Evolutionary conservation across 2,113 vertebrate genomes (phyloP).

Genomic region (Platycercus adscitus): DNA sequence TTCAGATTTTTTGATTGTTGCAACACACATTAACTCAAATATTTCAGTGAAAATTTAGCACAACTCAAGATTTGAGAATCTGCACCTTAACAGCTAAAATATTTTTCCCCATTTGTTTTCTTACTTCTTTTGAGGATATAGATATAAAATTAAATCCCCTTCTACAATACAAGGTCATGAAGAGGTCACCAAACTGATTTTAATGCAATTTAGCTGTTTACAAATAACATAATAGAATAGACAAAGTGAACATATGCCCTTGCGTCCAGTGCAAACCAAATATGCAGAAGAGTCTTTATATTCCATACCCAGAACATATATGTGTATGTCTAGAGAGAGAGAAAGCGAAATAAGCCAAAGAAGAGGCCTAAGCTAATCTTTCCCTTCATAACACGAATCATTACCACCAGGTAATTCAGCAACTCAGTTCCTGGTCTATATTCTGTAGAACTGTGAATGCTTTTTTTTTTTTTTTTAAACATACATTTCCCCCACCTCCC

Average conservation of each 20-base stretch:
- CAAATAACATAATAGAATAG: neutral
- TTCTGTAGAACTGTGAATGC: neutral
- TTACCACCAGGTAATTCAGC: neutral
- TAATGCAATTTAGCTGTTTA: neutral
- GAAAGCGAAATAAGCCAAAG: neutral
- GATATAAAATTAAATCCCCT: neutral
- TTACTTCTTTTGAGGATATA: neutral
- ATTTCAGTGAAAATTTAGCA: neutral
- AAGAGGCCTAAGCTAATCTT: neutral
- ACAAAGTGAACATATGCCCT: neutral
- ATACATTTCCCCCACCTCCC: neutral
- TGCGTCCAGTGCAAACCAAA: neutral
- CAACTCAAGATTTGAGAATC: neutral
- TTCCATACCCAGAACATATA: neutral
- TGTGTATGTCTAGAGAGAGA: no score
- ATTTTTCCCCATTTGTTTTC: rapidly evolving
- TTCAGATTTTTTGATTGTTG: neutral
- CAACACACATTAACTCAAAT: neutral
- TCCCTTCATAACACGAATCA: neutral
- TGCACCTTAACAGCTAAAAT: neutral
- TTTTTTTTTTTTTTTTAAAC: neutral
- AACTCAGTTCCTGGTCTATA: neutral
- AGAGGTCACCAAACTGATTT: neutral
- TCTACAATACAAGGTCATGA: neutral
- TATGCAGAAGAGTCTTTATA: neutral